Percentiles rank a stretch among this genome's conserved stretches.
Conservation (phyloP, 2,113 vertebrate species). For the Neofelis nebulosa region DNA sequence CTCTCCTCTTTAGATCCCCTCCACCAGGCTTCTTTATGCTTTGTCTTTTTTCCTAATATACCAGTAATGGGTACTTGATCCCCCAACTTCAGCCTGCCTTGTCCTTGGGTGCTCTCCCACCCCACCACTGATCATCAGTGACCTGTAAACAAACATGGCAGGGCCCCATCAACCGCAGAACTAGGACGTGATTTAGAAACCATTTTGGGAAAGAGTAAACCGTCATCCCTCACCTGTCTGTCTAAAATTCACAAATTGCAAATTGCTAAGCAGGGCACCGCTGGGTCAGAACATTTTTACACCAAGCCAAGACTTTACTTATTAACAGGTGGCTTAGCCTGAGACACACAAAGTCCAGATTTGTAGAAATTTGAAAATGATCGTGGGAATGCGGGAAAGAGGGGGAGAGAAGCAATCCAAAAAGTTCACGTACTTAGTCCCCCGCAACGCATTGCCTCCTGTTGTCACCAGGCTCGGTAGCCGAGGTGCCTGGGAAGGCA, state of each 20-base stretch:
- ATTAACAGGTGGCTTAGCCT: background rate
- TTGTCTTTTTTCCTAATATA: background rate
- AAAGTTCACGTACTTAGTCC: background rate
- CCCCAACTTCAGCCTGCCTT: background rate
- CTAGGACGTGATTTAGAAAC: background rate
- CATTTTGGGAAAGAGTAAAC: background rate
- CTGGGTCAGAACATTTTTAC: background rate
- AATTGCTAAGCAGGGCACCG: background rate
- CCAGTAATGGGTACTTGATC: background rate
- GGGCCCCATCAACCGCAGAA: background rate
- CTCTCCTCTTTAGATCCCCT: background rate
- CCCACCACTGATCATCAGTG: background rate
- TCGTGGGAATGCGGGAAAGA: background rate
- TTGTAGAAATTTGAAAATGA: background rate
- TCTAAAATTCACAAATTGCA: background rate
- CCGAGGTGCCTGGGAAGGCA: background rate
- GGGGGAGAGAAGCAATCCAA: background rate
- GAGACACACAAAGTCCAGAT: background rate
- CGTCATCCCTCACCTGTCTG: background rate
- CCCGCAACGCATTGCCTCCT: accelerated
- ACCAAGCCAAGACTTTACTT: background rate
- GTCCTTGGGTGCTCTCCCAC: background rate
- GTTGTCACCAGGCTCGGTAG: background rate
- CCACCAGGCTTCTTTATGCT: background rate
- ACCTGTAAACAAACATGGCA: background rate